These are phyloP conservation scores for Dynastes maya DNA, from an alignment of 2,888 invertebrate genomes.

Conservation along the genomic window DNA sequence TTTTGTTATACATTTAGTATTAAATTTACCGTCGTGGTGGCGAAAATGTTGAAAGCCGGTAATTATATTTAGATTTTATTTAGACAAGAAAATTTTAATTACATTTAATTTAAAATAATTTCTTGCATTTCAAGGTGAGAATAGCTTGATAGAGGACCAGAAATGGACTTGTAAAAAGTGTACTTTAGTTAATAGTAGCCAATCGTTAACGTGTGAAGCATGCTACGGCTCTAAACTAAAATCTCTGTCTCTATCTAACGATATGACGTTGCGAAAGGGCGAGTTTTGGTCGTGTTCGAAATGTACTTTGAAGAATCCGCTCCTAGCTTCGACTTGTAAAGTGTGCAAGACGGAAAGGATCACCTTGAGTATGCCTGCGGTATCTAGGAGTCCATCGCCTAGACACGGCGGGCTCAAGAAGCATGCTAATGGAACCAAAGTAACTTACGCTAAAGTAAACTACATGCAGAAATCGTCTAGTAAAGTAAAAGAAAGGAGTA, in stretches of 20 bases:
- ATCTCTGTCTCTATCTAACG: constrained; percentile 77
- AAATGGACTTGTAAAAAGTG: constrained; percentile 92
- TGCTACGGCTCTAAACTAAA: constrained; percentile 89
- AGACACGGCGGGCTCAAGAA: constrained; percentile 63
- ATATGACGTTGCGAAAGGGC: constrained; percentile 80
- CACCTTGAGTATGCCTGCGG: constrained; percentile 65
- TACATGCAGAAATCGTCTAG: constrained; percentile 60
- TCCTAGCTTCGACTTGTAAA: constrained; percentile 79
- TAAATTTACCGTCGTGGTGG: too few relatives aligned
- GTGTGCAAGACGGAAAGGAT: constrained; percentile 80
- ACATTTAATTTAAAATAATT: neutral
- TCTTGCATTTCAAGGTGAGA: constrained; percentile 41
- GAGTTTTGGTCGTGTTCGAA: constrained; percentile 87
- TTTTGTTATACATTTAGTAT: too few relatives aligned
- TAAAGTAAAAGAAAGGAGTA: constrained; percentile 54
- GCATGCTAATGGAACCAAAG: constrained; percentile 56
- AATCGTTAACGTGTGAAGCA: constrained; percentile 84
- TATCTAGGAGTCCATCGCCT: constrained; percentile 73
- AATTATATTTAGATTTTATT: neutral
- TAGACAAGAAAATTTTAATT: neutral
- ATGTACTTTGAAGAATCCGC: constrained; percentile 87
- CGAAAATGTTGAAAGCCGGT: constrained; percentile 16
- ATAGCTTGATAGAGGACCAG: constrained; percentile 64
- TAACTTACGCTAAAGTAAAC: constrained; percentile 61
- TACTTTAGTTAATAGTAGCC: constrained; percentile 85